phyloP scores from a whole-genome alignment of 1,140 invertebrate genomes.

The Cotesia vestalis region DNA sequence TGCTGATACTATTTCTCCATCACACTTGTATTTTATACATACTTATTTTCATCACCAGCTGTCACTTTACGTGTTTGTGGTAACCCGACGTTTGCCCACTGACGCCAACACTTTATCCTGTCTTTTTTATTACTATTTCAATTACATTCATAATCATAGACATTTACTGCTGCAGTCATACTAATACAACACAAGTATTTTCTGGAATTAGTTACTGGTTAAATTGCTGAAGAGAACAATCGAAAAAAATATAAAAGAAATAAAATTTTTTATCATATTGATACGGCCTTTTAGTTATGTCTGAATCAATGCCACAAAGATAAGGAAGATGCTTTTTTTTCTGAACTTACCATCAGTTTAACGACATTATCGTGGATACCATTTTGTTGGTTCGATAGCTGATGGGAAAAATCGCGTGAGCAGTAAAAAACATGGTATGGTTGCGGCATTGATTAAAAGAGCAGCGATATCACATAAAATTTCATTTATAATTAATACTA shows the following conservation, averaged over 20 bases:
- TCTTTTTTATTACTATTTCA: neutral
- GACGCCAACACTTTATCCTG: neutral
- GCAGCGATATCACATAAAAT: neutral
- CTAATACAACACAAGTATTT: no score
- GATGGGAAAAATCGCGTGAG: neutral
- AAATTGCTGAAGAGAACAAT: no score
- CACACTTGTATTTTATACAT: neutral
- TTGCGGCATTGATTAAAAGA: constrained; percentile 3
- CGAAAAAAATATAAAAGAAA: no score
- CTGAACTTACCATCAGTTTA: no score
- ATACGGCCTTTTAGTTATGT: no score
- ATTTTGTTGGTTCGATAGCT: constrained; percentile 16
- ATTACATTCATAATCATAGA: neutral
- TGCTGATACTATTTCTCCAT: constrained; percentile 15
- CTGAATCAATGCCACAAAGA: no score
- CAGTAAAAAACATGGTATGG: neutral
- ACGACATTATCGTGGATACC: constrained; percentile 8
- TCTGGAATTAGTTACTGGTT: no score
- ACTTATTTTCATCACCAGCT: constrained; percentile 7
- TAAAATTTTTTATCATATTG: no score
- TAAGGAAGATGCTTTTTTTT: no score
- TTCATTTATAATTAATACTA: neutral
- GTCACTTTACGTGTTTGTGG: neutral
- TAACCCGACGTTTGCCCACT: neutral
- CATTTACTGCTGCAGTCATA: no score